phyloP scores from a whole-genome alignment of 2,888 invertebrate genomes.

The Pammene fasciana region DNA sequence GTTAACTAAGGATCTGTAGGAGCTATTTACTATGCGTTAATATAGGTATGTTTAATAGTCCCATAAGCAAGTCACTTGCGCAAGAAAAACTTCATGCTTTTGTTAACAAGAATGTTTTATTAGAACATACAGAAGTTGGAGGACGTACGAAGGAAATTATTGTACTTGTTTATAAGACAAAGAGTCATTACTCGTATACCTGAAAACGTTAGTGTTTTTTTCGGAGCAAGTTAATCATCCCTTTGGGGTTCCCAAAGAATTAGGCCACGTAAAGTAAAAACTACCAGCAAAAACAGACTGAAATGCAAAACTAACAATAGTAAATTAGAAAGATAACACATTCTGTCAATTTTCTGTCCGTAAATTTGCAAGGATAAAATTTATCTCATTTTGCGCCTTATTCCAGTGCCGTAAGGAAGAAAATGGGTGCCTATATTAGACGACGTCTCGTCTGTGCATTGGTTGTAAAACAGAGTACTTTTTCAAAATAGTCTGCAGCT shows the following conservation, averaged over 20 bases:
- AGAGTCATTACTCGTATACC: too few species aligned
- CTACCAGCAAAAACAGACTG: too few species aligned
- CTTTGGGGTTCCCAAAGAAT: neutral
- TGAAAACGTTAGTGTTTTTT: neutral
- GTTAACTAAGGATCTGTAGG: too few species aligned
- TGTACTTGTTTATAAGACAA: too few species aligned
- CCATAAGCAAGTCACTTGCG: too few species aligned
- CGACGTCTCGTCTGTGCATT: neutral
- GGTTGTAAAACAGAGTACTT: constrained; percentile 5
- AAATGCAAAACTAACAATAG: neutral
- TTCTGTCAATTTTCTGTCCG: neutral
- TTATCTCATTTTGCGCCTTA: neutral
- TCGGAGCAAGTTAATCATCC: neutral
- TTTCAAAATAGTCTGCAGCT: constrained; percentile 15
- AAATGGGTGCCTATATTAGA: neutral
- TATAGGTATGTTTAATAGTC: too few species aligned
- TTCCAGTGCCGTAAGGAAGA: neutral
- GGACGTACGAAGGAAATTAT: too few species aligned
- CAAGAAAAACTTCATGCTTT: too few species aligned
- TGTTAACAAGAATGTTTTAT: too few species aligned
- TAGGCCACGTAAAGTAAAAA: too few species aligned
- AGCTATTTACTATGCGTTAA: too few species aligned
- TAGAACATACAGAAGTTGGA: too few species aligned
- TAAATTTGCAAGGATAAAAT: neutral
- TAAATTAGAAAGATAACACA: neutral